These are phyloP conservation scores for Oxygymnocypris stewartii DNA, from an alignment of 2,113 vertebrate genomes.

Conservation along the genomic window DNA sequence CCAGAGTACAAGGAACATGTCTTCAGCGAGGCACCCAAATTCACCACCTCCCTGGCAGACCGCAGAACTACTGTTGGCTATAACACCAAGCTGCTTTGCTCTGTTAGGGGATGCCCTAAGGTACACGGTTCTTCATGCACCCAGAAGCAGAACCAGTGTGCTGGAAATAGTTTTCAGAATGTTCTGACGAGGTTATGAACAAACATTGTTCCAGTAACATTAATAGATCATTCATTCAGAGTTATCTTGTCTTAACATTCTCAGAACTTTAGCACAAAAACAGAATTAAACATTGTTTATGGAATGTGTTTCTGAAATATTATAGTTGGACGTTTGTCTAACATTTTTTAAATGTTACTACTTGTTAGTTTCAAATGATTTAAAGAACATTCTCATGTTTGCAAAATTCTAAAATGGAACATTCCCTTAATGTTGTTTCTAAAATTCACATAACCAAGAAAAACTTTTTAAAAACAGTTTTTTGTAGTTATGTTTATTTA, in stretches of 20 bases:
- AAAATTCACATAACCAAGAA: no score
- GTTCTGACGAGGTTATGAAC: background rate
- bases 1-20: slow-evolving; percentile 78
- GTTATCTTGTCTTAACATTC: background rate
- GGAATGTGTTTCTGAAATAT: no score
- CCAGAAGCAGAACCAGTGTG: background rate
- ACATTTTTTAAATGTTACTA: no score
- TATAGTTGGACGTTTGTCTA: no score
- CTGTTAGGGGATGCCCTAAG: slow-evolving; percentile 86
- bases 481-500: no score
- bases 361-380: no score
- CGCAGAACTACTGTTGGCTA: slow-evolving; percentile 87
- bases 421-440: background rate
- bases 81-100: slow-evolving; percentile 90
- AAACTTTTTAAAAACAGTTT: no score
- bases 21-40: slow-evolving; percentile 89
- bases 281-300: background rate
- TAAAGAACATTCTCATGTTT: background rate
- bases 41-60: slow-evolving; percentile 86
- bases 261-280: background rate
- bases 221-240: background rate
- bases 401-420: background rate
- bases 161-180: background rate
- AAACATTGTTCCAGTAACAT: background rate
- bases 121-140: slow-evolving; percentile 65